phyloP scores from a whole-genome alignment of 1,140 invertebrate genomes.

The Dufourea novaeangliae region DNA sequence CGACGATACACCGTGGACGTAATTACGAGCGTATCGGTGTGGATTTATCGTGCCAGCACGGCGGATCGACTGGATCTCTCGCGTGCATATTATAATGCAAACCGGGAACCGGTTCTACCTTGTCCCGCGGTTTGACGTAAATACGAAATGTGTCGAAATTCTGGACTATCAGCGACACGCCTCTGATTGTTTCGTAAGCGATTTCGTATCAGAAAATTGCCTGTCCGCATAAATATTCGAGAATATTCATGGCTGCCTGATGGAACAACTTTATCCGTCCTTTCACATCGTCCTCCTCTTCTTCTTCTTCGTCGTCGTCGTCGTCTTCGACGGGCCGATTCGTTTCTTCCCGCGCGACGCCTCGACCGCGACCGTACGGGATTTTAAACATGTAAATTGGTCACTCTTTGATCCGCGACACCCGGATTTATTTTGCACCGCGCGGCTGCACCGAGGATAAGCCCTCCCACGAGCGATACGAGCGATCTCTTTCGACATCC shows the following conservation, averaged over 20 bases:
- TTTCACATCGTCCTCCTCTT: too few species aligned
- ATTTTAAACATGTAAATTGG: not conserved
- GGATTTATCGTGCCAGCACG: constrained; percentile 42
- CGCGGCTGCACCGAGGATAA: not conserved
- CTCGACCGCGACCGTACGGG: too few species aligned
- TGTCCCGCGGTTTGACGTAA: constrained; percentile 39
- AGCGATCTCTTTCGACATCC: constrained; percentile 41
- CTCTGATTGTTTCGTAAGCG: constrained; percentile 47
- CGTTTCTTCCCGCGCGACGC: not conserved
- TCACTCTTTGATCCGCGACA: not conserved
- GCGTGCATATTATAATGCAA: constrained; percentile 40
- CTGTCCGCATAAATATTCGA: not conserved
- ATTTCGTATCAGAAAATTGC: constrained; percentile 42
- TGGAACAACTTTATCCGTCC: not conserved
- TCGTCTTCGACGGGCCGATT: not conserved
- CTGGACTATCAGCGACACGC: constrained; percentile 45
- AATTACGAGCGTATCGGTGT: constrained; percentile 39
- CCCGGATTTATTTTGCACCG: not conserved
- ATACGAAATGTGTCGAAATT: constrained; percentile 53
- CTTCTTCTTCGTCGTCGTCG: not conserved
- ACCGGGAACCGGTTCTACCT: constrained; percentile 25
- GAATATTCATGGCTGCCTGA: not conserved
- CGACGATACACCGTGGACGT: constrained; percentile 23
- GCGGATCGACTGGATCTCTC: constrained; percentile 30
- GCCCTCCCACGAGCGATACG: constrained; percentile 14